Evolutionary conservation across 2,113 vertebrate species (phyloP), one percentile per base, ranked within the genome.

Genomic region (Chaetodon trifascialis): DNA sequence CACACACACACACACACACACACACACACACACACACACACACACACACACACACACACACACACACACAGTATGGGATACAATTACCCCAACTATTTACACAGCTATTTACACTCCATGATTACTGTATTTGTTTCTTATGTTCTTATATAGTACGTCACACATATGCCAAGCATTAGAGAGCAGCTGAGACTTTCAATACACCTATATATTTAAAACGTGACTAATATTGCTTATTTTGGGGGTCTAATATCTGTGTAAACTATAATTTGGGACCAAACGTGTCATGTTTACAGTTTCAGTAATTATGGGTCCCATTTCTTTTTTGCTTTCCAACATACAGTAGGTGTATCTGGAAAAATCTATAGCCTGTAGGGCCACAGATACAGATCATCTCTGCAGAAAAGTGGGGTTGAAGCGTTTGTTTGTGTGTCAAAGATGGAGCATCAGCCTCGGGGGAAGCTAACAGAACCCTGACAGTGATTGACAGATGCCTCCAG

Each of bases 401-500:
- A 66, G 64, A 51, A 72, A 59, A 70, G 60, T 42, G 42, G 66
- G 34, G 62, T 54, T 73, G 19, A 16, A 72, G 46, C 71, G 49
- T 85, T 82, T 79, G 77, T 88, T 80, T 85, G 60, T 76, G 69
- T 46, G 25, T 79, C 63, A 84, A 47, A 71, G 80, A 66, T 10
- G 52, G 69, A 42, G 79, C 62, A 64, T 64, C 56, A 7, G 77
- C 81, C 80, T 76, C 11, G 0, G 85, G 85, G 80, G 71, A 40
- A 60, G 54, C 71, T 49, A 69, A 72, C 40, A 14, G 38, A 59
- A 38, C 62, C 58, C 75, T 80, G 87, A 86, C 73, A 65, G 65
- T 91, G 89, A 93, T 72, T 91, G 91, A 89, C 92, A 88, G 80
- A 87, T 89, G 83, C 86, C 88, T 83, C 84, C 81, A 72, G 85